Conservation (phyloP, 1,140 invertebrate genomes). For the Philotrypesis tridentata region DNA sequence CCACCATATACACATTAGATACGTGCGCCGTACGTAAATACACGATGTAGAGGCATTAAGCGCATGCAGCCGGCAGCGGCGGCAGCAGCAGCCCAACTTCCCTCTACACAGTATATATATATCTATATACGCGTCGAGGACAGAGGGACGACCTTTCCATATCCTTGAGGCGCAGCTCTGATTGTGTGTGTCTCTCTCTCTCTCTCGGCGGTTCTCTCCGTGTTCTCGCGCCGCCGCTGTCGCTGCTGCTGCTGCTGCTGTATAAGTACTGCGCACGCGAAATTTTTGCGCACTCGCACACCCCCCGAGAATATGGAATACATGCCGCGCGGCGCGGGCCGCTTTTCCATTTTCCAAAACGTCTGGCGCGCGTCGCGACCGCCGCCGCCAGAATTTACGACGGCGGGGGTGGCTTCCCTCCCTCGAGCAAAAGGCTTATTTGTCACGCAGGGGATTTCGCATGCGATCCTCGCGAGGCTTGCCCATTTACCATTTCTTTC, state of each 20-base stretch:
- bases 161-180: background rate
- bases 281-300: background rate
- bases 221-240: background rate
- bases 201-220: background rate
- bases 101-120: background rate
- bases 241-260: background rate
- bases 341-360: background rate
- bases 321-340: no score
- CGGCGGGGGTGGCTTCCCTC: background rate
- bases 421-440: background rate
- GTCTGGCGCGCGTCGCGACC: background rate
- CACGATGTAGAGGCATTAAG: slow-evolving; percentile 15
- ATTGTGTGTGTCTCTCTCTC: background rate
- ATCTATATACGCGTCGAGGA: background rate
- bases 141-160: background rate
- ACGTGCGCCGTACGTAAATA: background rate
- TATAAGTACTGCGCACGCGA: background rate
- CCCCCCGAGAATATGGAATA: background rate
- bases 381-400: background rate
- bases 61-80: background rate
- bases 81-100: no score
- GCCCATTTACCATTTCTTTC: no score
- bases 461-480: no score
- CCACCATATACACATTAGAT: slow-evolving; percentile 15
- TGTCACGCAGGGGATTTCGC: background rate